Base-by-base conservation (phyloP, 2,797 vertebrate species). In the Haliaeetus albicilla region DNA sequence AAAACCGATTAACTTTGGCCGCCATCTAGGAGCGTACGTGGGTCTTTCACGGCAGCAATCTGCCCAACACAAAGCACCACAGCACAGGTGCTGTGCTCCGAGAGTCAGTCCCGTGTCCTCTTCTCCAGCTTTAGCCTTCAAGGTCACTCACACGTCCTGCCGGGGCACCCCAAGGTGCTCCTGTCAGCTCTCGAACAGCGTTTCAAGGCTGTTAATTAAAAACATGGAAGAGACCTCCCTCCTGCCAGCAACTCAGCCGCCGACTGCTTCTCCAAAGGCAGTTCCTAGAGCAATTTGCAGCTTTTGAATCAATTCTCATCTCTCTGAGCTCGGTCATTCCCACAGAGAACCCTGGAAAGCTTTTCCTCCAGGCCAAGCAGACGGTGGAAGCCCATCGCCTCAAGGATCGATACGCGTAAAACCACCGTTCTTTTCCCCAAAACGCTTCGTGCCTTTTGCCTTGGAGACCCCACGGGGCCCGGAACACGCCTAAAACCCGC, bases 21-120 rank as follows among this genome's bases (percentile, higher is more conserved):
- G 9, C 64, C 20, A 8, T 13, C 33, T 13, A 33, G 41, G 35
- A 44, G 33, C 3, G 0, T 1, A 10, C 11, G 4, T 1, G 13
- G 39, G 39, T 65, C 48, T 20, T 31, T 10, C 1, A 3, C 33
- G 7, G 71, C 46, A 37, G 24, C 1, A 13, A n/a, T 3, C 19
- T 1, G 25, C 41, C 13, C 1, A 13, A 41, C 43, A 27, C 5
- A 5, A 54, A 39, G 57, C 33, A 6, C 24, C 4, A 1, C 11
- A 7, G 49, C 43, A 2, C 22, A 5, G 39, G 30, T 14, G 28
- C 41, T 4, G 61, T 5, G 12, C 43, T 20, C 46, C 0, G 1
- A 4, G 12, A 14, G 8, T 7, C 51, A 13, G 12, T 11, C 44
- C 64, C 2, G 1, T 1, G 6, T 18, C 53, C 15, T 49, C 17